Base-by-base conservation (phyloP, 1,140 invertebrate species). In the Venturia canescens region DNA sequence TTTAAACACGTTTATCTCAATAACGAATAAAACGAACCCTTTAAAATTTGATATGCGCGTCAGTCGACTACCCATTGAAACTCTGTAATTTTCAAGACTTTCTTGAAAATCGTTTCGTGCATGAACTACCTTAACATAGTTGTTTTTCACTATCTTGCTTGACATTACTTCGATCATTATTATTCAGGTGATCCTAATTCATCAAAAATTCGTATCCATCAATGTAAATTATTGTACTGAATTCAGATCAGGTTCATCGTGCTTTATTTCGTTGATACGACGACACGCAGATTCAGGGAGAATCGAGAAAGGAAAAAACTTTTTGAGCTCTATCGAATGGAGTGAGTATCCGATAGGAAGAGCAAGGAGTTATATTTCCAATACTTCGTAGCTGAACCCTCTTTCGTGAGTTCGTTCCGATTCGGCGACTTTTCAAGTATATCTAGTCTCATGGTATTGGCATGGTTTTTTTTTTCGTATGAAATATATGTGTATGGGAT, bases 301-400 rank as follows among this genome's bases (percentile, higher is more conserved):
- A 44, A 9, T 9, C 7, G 7, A 26, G 60, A 63, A 13, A 63
- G 27, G 6, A 63, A 63, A 57, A 63, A 63, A 63, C 21, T 76
- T 23, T n/a, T 63, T 38, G 13, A 18, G 27, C 18, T 63, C 16
- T 63, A 15, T 23, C 48, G 34, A 38, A 21, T 15, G n/a, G 67
- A 78, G 18, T 53, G n/a, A 27, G 50, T 13, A 53, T 13, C 11
- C 44, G 6, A 3, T 27, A 29, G 53, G 38, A 21, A 34, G 16
- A 15, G 18, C 29, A 53, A 60, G 21, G 57, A 77, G 75, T 77
- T 77, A 77, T 77, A 77, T 66, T 66, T 77, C 57, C 75, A 57
- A 60, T 70, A 66, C 48, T 31, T 79, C 78, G 16, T 23, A n/a
- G 16, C 13, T 44, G 48, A 79, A 71, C 23, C 66, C 70, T 70